Base-by-base conservation (phyloP, 2,797 vertebrate genomes). In the Carapus acus region DNA sequence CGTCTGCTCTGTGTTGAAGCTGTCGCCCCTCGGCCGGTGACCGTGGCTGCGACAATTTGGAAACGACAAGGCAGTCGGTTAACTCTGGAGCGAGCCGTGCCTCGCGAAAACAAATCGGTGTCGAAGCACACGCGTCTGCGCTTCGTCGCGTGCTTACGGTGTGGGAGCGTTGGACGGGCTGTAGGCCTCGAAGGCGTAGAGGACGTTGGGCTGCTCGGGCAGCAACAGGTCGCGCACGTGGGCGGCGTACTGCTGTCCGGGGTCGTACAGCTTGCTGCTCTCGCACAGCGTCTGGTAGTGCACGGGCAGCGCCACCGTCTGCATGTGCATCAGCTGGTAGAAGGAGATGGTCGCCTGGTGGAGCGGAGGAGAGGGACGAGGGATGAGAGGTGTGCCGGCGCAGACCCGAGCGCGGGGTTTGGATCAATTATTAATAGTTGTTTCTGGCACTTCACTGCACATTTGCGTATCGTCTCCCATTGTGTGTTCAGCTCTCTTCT, bases 251-350 rank as follows among this genome's bases (percentile, higher is more conserved):
- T 99, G 96, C 72, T 93, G 93, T 11, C 95, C 96, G 0, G 91
- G 93, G 79, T 97, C 96, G 0, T 98, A 98, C 20, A 96, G 88
- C 67, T 98, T 97, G 69, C 94, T 96, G 91, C 93, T 97, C 86
- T 99, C 96, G 0, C 94, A 97, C 77, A 99, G 83, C 0, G 94
- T 98, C 89, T 98, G 96, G 82, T 94, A 98, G 73, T 95, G 88
- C 24, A 98, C 94, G 0, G 96, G 96, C 79, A 94, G 69, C 0
- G 87, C 91, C 0, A 95, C 94, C 0, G 94, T 96, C 86, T 94
- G 92, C 88, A 90, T 92, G 85, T 97, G 94, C 94, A 98, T 96
- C 49, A 88, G 87, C 88, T 98, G 94, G 77, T 94, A 96, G 85
- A 94, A 97, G 52, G 95, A 93, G 81, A 98, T 93, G 15, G 96